These are phyloP conservation scores for Stichopus chloronotus DNA, from an alignment of 35 echinoderm and acorn worm genomes.

Conservation along the genomic window DNA sequence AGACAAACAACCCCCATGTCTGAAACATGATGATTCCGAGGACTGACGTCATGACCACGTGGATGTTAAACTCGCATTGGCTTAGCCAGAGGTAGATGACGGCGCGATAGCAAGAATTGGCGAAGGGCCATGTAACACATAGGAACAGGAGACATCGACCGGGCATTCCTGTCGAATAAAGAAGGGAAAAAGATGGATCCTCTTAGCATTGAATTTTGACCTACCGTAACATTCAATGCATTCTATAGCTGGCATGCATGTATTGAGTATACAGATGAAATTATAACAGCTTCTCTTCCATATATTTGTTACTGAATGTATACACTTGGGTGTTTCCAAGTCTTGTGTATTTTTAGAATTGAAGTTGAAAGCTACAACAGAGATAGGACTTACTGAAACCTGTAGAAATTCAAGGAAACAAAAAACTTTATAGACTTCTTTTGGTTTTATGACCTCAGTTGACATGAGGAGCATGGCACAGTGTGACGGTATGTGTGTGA, in stretches of 20 bases:
- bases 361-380: no score
- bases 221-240: not conserved
- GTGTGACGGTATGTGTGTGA: no score
- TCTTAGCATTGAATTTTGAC: not conserved
- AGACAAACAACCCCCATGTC: constrained; percentile 2
- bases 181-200: not conserved
- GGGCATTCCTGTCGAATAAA: not conserved
- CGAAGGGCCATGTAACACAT: constrained; percentile 4
- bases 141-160: not conserved
- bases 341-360: no score
- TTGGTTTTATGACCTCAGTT: no score
- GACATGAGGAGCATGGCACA: no score
- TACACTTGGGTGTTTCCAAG: no score
- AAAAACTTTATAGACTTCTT: no score
- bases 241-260: not conserved
- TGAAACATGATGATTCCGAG: not conserved
- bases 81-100: not conserved
- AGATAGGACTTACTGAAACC: no score
- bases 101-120: constrained; percentile 4
- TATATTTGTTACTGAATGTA: not conserved
- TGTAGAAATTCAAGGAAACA: no score
- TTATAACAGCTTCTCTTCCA: not conserved
- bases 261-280: not conserved
- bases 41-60: not conserved
- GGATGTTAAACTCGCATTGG: not conserved